Conservation (phyloP, 2,113 vertebrate genomes). For the Candoia aspera region DNA sequence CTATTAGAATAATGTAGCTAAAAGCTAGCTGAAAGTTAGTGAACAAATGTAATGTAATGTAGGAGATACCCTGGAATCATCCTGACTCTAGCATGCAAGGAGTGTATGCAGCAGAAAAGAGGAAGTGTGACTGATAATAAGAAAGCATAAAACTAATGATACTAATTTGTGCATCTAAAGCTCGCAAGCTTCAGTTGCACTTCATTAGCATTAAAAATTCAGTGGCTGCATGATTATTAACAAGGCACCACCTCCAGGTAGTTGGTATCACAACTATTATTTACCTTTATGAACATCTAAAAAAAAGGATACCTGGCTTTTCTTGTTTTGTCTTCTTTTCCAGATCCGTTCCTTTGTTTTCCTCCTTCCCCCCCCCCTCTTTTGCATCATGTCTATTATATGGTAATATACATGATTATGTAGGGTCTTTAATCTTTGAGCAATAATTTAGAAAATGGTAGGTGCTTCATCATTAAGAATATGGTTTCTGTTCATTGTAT, state of each 20-base stretch:
- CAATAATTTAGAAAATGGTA: no score
- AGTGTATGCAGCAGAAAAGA: neutral
- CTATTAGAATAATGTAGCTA: neutral
- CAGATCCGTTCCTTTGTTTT: no score
- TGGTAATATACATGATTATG: neutral
- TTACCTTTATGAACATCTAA: slow-evolving; percentile 6
- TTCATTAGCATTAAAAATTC: neutral
- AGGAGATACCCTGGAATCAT: neutral
- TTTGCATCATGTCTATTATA: neutral
- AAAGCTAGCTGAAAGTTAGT: neutral
- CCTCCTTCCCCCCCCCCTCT: neutral
- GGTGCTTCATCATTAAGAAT: no score
- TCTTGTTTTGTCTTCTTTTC: neutral
- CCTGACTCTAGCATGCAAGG: neutral
- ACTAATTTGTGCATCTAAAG: neutral
- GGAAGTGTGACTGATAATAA: neutral
- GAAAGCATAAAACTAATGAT: neutral
- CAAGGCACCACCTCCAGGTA: neutral
- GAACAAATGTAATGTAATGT: neutral
- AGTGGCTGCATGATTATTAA: neutral
- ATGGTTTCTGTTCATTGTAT: neutral
- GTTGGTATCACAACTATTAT: neutral
- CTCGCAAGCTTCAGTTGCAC: neutral
- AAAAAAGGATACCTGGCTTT: neutral
- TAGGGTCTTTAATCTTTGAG: neutral